These are phyloP conservation scores for Adela reaumurella DNA, from an alignment of 2,888 invertebrate genomes.

Conservation along the genomic window DNA sequence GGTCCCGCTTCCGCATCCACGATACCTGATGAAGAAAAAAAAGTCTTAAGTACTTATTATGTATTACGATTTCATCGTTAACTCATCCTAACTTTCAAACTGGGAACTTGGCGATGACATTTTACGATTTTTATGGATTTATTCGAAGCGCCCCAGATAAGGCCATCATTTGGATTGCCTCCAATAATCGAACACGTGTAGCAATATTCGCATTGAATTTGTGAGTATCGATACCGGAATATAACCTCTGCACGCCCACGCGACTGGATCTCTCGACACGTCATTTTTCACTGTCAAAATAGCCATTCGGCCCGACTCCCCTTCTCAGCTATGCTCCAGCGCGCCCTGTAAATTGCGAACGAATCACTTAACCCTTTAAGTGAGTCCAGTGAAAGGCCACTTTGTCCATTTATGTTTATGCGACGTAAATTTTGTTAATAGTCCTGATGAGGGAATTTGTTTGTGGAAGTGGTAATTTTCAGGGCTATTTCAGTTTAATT, in stretches of 20 bases:
- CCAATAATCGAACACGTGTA: neutral
- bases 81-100: too few relatives aligned
- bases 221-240: neutral
- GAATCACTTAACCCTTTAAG: neutral
- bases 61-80: too few relatives aligned
- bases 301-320: neutral
- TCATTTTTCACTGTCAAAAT: neutral
- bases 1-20: conserved; percentile 77
- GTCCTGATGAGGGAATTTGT: neutral
- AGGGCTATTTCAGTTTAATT: too few relatives aligned
- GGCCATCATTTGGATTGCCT: neutral
- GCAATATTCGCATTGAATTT: neutral
- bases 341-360: neutral
- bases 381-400: neutral
- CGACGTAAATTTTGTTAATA: neutral
- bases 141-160: neutral
- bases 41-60: too few relatives aligned
- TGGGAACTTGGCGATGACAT: too few relatives aligned
- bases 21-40: conserved; percentile 62
- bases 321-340: neutral
- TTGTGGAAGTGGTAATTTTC: too few relatives aligned
- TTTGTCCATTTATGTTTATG: neutral
- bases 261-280: neutral
- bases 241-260: neutral
- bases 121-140: too few relatives aligned